Evolutionary conservation across 2,888 invertebrate species (phyloP).

Genomic region (Microctonus aethiopoides): DNA sequence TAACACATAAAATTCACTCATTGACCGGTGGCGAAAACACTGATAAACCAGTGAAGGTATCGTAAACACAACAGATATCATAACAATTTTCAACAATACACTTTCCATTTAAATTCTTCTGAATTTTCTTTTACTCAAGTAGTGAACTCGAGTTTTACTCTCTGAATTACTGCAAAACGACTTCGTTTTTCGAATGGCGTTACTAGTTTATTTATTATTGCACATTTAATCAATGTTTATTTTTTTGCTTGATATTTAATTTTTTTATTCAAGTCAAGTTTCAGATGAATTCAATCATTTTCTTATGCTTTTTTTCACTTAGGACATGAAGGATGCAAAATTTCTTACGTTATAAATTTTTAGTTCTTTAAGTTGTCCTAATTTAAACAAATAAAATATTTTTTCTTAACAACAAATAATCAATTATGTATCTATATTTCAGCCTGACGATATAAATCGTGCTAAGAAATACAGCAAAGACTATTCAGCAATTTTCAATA

Average conservation of each 20-base stretch:
- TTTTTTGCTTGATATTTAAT: background rate
- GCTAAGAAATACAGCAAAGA: constrained; percentile 74
- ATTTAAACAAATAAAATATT: background rate
- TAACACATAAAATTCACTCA: constrained; percentile 41
- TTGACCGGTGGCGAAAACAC: constrained; percentile 43
- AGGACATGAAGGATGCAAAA: background rate
- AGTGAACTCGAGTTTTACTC: background rate
- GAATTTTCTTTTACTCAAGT: background rate
- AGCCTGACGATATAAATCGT: constrained; percentile 67
- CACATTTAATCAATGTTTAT: constrained; percentile 20
- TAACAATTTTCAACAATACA: background rate
- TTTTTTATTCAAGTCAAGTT: background rate
- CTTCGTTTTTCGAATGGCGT: constrained; percentile 23
- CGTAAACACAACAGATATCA: constrained; percentile 19
- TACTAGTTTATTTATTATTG: constrained; percentile 30
- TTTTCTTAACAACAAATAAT: background rate
- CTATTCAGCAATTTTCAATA: constrained; percentile 90
- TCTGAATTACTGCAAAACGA: constrained; percentile 2
- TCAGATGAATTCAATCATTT: background rate
- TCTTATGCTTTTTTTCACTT: background rate
- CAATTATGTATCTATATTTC: constrained; percentile 41
- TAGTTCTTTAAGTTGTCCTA: background rate
- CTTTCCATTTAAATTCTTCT: background rate
- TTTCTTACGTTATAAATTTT: background rate
- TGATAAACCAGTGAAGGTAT: constrained; percentile 43